These are phyloP conservation scores for Fragariocoptes setiger DNA, from an alignment of 1,140 invertebrate species.

Conservation along the genomic window DNA sequence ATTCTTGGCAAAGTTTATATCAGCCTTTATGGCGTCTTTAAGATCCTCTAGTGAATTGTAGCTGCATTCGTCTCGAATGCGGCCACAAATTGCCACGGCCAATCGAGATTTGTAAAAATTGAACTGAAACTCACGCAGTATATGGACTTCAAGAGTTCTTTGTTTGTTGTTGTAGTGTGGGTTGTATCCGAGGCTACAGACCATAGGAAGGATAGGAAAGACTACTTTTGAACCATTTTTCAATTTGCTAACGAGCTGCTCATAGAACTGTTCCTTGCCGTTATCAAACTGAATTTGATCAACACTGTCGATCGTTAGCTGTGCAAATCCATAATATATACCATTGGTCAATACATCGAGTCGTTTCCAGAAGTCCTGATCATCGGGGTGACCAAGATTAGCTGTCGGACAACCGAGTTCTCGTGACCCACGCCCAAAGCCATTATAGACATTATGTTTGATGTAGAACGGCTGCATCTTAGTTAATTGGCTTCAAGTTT, in stretches of 20 bases:
- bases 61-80: constrained; percentile 13
- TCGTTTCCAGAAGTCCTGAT: too few species aligned
- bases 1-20: too few species aligned
- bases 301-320: too few species aligned
- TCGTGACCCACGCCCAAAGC: constrained; percentile 22
- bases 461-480: constrained; percentile 13
- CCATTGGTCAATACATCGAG: constrained; percentile 17
- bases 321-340: constrained; percentile 22
- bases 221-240: too few species aligned
- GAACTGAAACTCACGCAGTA: constrained; percentile 18
- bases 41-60: constrained; percentile 4
- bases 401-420: constrained; percentile 22
- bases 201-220: constrained; percentile 17
- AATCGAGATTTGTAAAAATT: constrained; percentile 20
- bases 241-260: too few species aligned
- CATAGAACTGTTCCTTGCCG: neutral
- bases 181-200: constrained; percentile 22
- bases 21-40: constrained; percentile 6
- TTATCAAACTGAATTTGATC: too few species aligned
- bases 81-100: constrained; percentile 17
- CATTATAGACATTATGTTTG: constrained; percentile 20
- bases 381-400: too few species aligned
- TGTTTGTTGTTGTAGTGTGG: constrained; percentile 21
- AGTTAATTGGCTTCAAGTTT: too few species aligned
- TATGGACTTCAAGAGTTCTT: constrained; percentile 21